Percentiles rank a stretch among this genome's conserved stretches.
Conservation (phyloP, 2,113 vertebrate species). For the Proterorhinus semilunaris region DNA sequence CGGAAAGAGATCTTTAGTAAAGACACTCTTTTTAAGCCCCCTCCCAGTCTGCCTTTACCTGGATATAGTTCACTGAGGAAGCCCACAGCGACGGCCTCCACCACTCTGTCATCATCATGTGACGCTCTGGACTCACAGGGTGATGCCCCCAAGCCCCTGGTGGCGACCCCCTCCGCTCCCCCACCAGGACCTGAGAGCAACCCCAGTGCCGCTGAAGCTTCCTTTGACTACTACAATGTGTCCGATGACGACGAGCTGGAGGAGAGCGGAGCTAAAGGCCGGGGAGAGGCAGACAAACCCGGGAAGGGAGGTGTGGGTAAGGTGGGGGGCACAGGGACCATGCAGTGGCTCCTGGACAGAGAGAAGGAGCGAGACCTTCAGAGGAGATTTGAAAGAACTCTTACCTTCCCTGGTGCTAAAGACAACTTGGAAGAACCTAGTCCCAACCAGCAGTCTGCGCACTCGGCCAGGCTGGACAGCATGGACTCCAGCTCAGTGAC, state of each 20-base stretch:
- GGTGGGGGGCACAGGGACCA: slow-evolving; percentile 86
- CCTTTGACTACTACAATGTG: slow-evolving; percentile 97
- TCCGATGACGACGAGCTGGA: slow-evolving; percentile 94
- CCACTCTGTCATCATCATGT: slow-evolving; percentile 68
- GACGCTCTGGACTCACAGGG: slow-evolving; percentile 86
- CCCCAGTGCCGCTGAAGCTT: slow-evolving; percentile 81
- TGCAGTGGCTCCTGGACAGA: slow-evolving; percentile 95
- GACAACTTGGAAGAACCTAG: slow-evolving; percentile 81
- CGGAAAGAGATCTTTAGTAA: slow-evolving; percentile 96
- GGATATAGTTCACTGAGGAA: slow-evolving; percentile 87
- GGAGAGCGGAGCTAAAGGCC: slow-evolving; percentile 82
- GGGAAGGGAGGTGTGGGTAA: slow-evolving; percentile 79
- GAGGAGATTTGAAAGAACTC: slow-evolving; percentile 96
- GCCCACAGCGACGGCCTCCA: slow-evolving; percentile 79
- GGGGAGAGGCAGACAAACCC: slow-evolving; percentile 69
- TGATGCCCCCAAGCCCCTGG: slow-evolving; percentile 83
- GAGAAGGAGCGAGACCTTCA: slow-evolving; percentile 96
- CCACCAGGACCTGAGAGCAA: slow-evolving; percentile 77
- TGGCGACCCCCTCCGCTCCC: slow-evolving; percentile 69
- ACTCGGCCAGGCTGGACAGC: slow-evolving; percentile 94
- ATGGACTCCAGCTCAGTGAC: slow-evolving; percentile 99
- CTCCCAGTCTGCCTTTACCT: slow-evolving; percentile 82
- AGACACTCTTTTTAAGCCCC: slow-evolving; percentile 92
- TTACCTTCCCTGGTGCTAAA: slow-evolving; percentile 91
- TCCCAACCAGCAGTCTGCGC: slow-evolving; percentile 92